Conservation (phyloP, 2,888 invertebrate genomes). For the Camptogramma bilineatum region DNA sequence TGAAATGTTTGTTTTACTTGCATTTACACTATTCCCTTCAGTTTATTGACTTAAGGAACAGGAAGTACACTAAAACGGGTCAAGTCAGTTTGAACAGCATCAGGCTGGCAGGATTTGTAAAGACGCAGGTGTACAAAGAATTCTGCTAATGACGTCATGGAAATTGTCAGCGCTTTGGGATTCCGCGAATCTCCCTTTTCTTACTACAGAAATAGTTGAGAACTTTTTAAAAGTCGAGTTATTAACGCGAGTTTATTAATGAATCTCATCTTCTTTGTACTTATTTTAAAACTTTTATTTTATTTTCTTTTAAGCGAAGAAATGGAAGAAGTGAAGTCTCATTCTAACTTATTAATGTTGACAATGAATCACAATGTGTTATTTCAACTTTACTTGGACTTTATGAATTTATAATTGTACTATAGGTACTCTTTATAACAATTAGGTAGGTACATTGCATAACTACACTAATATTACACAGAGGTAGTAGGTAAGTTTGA, state of each 20-base stretch:
- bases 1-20: too few relatives aligned
- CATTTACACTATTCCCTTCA: neutral
- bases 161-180: conserved; percentile 22
- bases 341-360: neutral
- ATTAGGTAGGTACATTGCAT: too few relatives aligned
- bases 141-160: conserved; percentile 25
- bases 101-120: conserved; percentile 21
- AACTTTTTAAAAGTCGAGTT: conserved; percentile 10
- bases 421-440: too few relatives aligned
- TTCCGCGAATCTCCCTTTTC: conserved; percentile 8
- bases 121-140: conserved; percentile 28
- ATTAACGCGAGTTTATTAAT: conserved; percentile 5
- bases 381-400: too few relatives aligned
- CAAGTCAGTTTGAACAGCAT: conserved; percentile 20
- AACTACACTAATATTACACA: too few relatives aligned
- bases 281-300: neutral
- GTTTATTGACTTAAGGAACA: conserved; percentile 7
- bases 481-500: too few relatives aligned
- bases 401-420: too few relatives aligned
- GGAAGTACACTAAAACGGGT: conserved; percentile 17
- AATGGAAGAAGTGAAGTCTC: neutral
- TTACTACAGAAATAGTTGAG: conserved; percentile 1
- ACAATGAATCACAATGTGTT: neutral
- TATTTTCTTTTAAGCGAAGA: neutral
- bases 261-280: neutral